Evolutionary conservation across 2,888 invertebrate species (phyloP), one percentile per base, ranked within the genome.

Genomic region (Trichogramma dendrolimi): DNA sequence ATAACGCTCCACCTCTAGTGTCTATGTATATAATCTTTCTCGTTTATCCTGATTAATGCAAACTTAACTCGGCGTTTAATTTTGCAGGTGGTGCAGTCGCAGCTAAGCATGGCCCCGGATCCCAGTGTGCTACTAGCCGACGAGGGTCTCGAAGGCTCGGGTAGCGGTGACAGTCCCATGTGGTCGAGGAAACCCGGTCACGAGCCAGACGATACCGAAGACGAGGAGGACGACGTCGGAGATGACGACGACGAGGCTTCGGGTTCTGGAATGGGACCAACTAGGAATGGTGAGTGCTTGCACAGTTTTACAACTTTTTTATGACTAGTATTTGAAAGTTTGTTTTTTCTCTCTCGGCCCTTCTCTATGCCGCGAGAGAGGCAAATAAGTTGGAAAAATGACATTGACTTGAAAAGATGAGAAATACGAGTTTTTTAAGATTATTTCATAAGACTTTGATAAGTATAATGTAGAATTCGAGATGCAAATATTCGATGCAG

Each of bases 71-170:
- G 27, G 27, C 27, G 27, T 27, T 27, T 27, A 27, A 27, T 51
- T 47, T 10, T 61, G 42, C 69, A 79, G 79, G 70, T 78, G 63
- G 71, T 79, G 57, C 77, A 75, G 63, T 71, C 75, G 47, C 79
- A 79, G 66, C 69, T 79, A 71, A 73, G 74, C 42, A 71, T 73
- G n/a, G 73, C 76, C 8, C 76, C 77, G 11, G 78, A 78, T 61
- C 72, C 70, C 56, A 73, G 74, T 51, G 74, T 67, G 43, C 67
- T 77, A 58, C 72, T 77, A 43, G 75, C 74, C 43, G 79, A 79
- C 68, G 77, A 77, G 61, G 75, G 75, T 5, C 67, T 75, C 51
- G 79, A 78, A 47, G 78, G 78, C 44, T 79, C 79, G 41, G 79
- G 79, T 62, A 79, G 78, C 61, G 79, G 79, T 5, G 74, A 74